Evolutionary conservation across 2,888 invertebrate species (phyloP).

Genomic region (Crematogaster levior): DNA sequence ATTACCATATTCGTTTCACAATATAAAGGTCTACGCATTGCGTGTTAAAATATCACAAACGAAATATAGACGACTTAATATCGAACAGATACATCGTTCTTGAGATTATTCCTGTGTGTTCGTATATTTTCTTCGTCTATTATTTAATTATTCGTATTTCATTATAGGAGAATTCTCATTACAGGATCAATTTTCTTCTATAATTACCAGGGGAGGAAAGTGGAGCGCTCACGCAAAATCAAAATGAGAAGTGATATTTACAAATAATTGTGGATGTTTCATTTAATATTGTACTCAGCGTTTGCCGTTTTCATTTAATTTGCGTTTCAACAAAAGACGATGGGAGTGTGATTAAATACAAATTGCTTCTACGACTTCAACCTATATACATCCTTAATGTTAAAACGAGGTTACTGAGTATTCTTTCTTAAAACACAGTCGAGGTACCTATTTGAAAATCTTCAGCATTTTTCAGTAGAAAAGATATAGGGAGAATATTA

Average conservation of each 20-base stretch:
- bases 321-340: not conserved
- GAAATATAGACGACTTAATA: not conserved
- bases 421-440: not conserved
- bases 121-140: not conserved
- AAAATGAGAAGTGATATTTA: not conserved
- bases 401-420: not conserved
- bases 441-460: not conserved
- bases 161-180: not conserved
- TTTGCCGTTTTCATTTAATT: not conserved
- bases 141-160: constrained; percentile 6
- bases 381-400: not conserved
- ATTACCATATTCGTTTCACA: not conserved
- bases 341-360: not conserved
- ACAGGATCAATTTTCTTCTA: not conserved
- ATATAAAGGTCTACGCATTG: not conserved
- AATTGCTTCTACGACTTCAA: not conserved
- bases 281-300: not conserved
- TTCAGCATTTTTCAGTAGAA: not conserved
- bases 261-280: not conserved
- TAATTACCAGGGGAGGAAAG: constrained; percentile 8
- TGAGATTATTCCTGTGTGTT: too few relatives aligned
- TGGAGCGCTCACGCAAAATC: not conserved
- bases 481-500: not conserved
- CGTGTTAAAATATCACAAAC: not conserved
- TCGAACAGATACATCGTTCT: not conserved